Evolutionary conservation across 2,888 invertebrate species (phyloP), one percentile per base, ranked within the genome.

Genomic region (Timema podura): DNA sequence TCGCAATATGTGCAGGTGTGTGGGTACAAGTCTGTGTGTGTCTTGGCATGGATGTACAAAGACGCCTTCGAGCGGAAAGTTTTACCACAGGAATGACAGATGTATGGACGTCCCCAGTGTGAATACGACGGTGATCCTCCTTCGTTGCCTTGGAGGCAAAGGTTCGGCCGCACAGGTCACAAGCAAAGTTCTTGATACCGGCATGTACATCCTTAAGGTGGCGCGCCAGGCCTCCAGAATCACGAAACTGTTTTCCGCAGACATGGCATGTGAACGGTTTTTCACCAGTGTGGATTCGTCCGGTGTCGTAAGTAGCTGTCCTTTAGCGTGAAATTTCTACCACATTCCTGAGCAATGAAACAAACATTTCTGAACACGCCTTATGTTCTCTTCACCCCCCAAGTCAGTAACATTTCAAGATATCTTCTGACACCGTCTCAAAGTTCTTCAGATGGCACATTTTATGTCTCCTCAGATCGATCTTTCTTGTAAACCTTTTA

Each of bases 61-160:
- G 88, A 86, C 0, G 88, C 88, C 76, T 87, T 87, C 77, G 89
- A 88, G 70, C 87, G 87, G 80, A 89, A 89, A 0, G 86, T 78
- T 67, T 82, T 83, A 2, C 79, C 78, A 75, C 87, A 87, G 6
- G 78, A 78, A 8, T 81, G 80, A 75, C 86, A 87, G 46, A 78
- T 71, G 68, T 79, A 81, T 0, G 81, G 81, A 5, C 79, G 73
- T 76, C 76, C 6, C 76, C 79, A 11, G 79, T 79, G 73, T 84
- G 84, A 1, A 76, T 80, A 44, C 81, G 76, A 0, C 79, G 78
- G 74, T 81, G 81, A 73, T 81, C 81, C 30, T 81, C 80, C 57
- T 83, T 79, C 15, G 85, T 83, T 2, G 79, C 78, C 73, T 81
- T 82, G 6, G 85, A 81, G 0, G 85, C 79, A 78, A 87, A 88